A percentile compares a stretch with the other conserved stretches of the same genome.
Conservation (phyloP, 2,113 vertebrate genomes). For the Falco punctatus region DNA sequence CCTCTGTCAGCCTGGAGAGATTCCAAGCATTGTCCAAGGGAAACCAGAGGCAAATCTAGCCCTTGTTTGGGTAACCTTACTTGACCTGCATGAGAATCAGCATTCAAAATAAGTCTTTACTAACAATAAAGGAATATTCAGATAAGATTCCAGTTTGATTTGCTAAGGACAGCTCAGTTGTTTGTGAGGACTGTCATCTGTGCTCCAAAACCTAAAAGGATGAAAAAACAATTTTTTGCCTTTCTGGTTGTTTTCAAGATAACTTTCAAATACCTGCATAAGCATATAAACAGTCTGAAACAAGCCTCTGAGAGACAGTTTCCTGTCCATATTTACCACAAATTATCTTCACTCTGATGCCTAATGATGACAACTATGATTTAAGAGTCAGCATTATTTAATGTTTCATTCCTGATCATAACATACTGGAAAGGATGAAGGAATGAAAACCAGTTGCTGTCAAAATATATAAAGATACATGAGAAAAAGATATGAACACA, state of each 20-base stretch:
- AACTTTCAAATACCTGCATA: not conserved
- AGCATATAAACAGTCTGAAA: not conserved
- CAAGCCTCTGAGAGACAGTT: not conserved
- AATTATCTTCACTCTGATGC: not conserved
- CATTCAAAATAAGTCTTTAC: not conserved
- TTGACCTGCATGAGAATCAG: not conserved
- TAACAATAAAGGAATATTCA: not conserved
- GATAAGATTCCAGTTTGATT: not conserved
- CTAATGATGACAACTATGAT: not conserved
- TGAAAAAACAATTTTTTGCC: not conserved
- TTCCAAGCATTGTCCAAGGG: not conserved
- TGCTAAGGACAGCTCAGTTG: not conserved
- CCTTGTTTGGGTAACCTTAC: not conserved
- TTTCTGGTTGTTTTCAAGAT: not conserved
- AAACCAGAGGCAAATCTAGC: not conserved
- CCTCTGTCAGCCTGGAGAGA: not conserved
- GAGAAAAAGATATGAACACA: not conserved
- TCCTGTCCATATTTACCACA: not conserved
- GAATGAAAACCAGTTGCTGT: constrained; percentile 15
- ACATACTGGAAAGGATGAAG: not conserved
- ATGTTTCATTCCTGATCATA: not conserved
- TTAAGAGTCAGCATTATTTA: not conserved
- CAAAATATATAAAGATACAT: not conserved
- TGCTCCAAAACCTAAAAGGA: not conserved
- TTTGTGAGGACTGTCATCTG: not conserved